Evolutionary conservation across 37 sponge, comb jelly and placozoan genomes (phyloP).

Genomic region (Theonella swinhoei): DNA sequence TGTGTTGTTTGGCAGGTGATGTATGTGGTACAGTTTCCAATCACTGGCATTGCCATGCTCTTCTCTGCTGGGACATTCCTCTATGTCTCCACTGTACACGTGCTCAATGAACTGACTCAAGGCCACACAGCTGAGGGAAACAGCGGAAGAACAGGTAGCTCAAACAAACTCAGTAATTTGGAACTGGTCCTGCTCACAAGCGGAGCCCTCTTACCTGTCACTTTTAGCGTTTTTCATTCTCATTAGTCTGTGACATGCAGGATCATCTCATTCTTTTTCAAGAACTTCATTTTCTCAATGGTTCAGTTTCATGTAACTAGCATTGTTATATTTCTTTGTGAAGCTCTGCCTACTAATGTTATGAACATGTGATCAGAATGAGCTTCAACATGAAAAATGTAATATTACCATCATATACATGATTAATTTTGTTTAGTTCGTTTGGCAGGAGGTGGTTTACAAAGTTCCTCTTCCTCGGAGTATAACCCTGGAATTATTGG

Average conservation of each 20-base stretch:
- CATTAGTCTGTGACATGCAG: slow-evolving; percentile 58
- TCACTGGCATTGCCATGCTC: slow-evolving; percentile 94
- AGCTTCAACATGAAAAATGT: too few relatives aligned
- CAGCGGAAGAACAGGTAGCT: background rate
- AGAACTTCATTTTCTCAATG: too few relatives aligned
- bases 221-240: slow-evolving; percentile 76
- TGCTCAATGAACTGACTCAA: slow-evolving; percentile 83
- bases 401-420: too few relatives aligned
- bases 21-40: slow-evolving; percentile 43
- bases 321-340: too few relatives aligned
- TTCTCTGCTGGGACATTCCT: slow-evolving; percentile 99
- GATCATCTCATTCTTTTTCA: too few relatives aligned
- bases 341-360: too few relatives aligned
- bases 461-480: slow-evolving; percentile 13
- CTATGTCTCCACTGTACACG: slow-evolving; percentile 99
- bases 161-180: slow-evolving; percentile 41
- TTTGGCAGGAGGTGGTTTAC: slow-evolving; percentile 10
- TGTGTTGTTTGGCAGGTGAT: slow-evolving; percentile 58
- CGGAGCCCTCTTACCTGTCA: slow-evolving; percentile 70
- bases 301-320: too few relatives aligned
- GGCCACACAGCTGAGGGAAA: background rate
- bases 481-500: slow-evolving; percentile 64
- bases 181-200: slow-evolving; percentile 58
- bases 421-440: slow-evolving; percentile 25
- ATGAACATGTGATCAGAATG: too few relatives aligned